phyloP scores from a whole-genome alignment of 2,797 vertebrate species.

The Cyprinella venusta region DNA sequence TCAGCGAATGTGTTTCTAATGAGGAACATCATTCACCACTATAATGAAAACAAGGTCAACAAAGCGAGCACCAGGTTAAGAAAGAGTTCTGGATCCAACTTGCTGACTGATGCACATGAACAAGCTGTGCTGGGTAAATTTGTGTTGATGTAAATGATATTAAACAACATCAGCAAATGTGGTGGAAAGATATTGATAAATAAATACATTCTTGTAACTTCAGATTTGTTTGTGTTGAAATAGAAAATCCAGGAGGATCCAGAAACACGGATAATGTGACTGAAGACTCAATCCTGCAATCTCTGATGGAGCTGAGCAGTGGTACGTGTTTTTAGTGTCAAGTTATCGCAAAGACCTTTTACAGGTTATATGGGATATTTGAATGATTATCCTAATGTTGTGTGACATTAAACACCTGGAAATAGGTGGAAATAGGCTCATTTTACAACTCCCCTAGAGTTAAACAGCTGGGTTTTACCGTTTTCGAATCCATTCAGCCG shows the following conservation, averaged over 20 bases:
- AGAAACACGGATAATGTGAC: not conserved
- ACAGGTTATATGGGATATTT: not conserved
- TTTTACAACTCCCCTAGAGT: no score
- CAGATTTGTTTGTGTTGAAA: not conserved
- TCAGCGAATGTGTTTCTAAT: constrained; percentile 15
- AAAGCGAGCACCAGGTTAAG: not conserved
- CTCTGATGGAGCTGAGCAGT: not conserved
- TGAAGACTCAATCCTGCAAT: not conserved
- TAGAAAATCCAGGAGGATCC: not conserved
- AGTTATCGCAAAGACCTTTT: not conserved
- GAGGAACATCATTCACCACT: constrained; percentile 27
- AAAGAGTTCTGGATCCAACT: not conserved
- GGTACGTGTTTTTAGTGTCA: constrained; percentile 2
- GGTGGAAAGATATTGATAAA: not conserved
- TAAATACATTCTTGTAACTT: not conserved
- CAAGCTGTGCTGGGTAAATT: not conserved
- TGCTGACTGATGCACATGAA: not conserved
- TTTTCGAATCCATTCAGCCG: no score
- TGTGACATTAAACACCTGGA: not conserved
- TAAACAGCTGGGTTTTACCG: no score
- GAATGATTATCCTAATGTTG: not conserved
- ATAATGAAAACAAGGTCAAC: constrained; percentile 1
- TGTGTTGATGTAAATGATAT: not conserved
- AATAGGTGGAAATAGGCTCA: no score
- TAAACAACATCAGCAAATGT: not conserved